Percentiles rank a stretch among this genome's conserved stretches.
These are phyloP conservation scores for Punctoribates punctum DNA, from an alignment of 2,888 invertebrate species.

Conservation along the genomic window DNA sequence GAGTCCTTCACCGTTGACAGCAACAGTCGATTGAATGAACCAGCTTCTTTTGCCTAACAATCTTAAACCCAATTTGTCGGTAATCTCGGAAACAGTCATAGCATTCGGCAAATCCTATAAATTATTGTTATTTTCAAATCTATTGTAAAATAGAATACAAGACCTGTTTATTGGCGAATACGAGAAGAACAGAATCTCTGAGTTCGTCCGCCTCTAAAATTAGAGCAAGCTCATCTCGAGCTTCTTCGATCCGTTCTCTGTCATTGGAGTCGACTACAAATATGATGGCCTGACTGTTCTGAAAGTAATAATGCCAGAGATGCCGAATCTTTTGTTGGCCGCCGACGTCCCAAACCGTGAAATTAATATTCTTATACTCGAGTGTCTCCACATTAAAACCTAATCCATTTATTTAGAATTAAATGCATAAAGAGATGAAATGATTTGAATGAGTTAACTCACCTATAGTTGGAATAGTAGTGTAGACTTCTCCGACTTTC, in stretches of 20 bases:
- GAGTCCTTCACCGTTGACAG: constrained; percentile 96
- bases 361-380: constrained; percentile 98
- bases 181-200: constrained; percentile 95
- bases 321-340: constrained; percentile 98
- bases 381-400: constrained; percentile 98
- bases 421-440: no score
- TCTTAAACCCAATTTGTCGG: constrained; percentile 97
- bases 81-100: constrained; percentile 99
- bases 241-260: constrained; percentile 92
- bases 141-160: neutral
- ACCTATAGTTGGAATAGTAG: constrained; percentile 99
- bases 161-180: constrained; percentile 98
- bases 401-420: constrained; percentile 55
- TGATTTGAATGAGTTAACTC: constrained; percentile 50
- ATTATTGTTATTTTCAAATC: neutral
- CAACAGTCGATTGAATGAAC: constrained; percentile 95
- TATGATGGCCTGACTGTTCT: constrained; percentile 92
- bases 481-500: constrained; percentile 99
- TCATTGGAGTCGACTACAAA: constrained; percentile 98
- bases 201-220: constrained; percentile 99
- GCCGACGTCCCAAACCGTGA: constrained; percentile 97
- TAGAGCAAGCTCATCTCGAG: constrained; percentile 96
- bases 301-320: constrained; percentile 96
- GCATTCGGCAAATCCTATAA: constrained; percentile 55
- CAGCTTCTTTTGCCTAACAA: constrained; percentile 86